Base-by-base conservation (phyloP, 2,113 vertebrate genomes). In the Junco hyemalis region DNA sequence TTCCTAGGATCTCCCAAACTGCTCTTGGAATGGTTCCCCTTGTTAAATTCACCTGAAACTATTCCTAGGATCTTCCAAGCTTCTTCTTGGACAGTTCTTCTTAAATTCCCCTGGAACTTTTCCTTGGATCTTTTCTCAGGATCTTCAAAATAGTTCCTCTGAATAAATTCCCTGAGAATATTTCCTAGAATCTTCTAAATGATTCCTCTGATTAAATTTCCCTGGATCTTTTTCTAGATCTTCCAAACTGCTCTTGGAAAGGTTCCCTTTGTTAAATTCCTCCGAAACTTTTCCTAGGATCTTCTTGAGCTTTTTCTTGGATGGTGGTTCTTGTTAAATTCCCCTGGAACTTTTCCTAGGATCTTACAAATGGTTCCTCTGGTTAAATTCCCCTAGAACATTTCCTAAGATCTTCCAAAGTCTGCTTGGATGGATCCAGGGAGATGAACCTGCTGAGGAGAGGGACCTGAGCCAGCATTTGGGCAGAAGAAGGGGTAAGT, bases 381-480 rank as follows among this genome's bases (percentile, higher is more conserved):
- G 3, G 4, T 22, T 12, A 22, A 74, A 29, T 45, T n/a, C 21
- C 21, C 33, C 8, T 56, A 8, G 33, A 56, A n/a, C 12, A 11
- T 57, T 35, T 35, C n/a, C 56, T 14, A 6, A 36, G 60, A 42
- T 23, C 24, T 53, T 26, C 90, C 78, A 66, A 35, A 26, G 25
- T 5, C 42, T 10, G 23, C 26, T 47, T 17, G 36, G 33, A 21
- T n/a, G 50, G 26, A 13, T 76, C 24, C 56, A 53, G 50, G 50
- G 40, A 23, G 56, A 64, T 10, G 51, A 88, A 28, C 51, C 48
- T 38, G 23, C 36, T 31, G 61, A 42, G 42, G 53, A 33, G 40
- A 13, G 36, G 48, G 33, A 57, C 20, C 33, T 0, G 2, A 86
- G 59, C 47, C 2, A 6, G 12, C 1, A 33, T 28, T 1, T 2